Percentiles rank a stretch among this genome's conserved stretches.
Conservation (phyloP, 2,888 invertebrate species). For the Rhagonycha fulva region DNA sequence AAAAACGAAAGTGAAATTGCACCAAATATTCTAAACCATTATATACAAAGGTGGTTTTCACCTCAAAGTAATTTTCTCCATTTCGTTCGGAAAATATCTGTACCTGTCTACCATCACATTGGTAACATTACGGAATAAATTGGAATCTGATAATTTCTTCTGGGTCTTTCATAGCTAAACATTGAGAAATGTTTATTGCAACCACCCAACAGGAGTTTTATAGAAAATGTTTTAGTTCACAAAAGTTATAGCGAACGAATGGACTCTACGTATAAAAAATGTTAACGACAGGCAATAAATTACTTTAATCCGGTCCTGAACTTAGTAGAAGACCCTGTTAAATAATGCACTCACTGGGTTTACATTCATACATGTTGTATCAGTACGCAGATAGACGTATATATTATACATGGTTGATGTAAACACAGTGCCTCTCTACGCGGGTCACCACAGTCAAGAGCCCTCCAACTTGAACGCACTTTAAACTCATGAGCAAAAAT, state of each 20-base stretch:
- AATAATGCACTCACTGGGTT: slow-evolving; percentile 50
- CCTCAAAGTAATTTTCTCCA: not conserved
- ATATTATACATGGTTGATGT: slow-evolving; percentile 52
- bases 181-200: not conserved
- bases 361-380: slow-evolving; percentile 52
- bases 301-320: slow-evolving; percentile 38
- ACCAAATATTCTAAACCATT: not conserved
- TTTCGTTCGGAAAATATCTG: not conserved
- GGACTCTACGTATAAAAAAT: slow-evolving; percentile 41
- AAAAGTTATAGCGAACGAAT: not conserved
- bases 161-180: not conserved
- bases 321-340: slow-evolving; percentile 39
- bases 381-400: slow-evolving; percentile 53
- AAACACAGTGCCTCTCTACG: slow-evolving; percentile 43
- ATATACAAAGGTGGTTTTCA: not conserved
- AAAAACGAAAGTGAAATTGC: slow-evolving; percentile 12
- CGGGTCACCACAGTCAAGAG: slow-evolving; percentile 41
- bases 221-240: not conserved
- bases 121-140: not conserved
- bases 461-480: slow-evolving; percentile 43
- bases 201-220: not conserved
- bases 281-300: slow-evolving; percentile 47
- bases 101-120: not conserved
- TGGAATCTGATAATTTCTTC: not conserved
- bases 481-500: slow-evolving; percentile 43